These are phyloP conservation scores for Brachyistius frenatus DNA, from an alignment of 2,113 vertebrate genomes.

Conservation along the genomic window DNA sequence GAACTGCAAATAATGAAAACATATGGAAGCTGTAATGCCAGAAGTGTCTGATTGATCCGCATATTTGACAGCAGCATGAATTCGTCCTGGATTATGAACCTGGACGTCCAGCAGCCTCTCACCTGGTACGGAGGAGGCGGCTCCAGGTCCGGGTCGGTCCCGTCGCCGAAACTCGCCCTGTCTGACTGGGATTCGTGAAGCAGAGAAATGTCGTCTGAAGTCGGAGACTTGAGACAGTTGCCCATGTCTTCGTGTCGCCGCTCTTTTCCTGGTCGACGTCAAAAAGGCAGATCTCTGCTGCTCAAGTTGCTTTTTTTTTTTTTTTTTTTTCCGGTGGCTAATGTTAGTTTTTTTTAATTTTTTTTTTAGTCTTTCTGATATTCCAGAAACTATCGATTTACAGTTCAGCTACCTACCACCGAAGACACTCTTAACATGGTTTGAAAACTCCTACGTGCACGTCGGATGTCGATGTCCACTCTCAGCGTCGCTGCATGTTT, in stretches of 20 bases:
- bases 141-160: constrained; percentile 92
- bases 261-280: constrained; percentile 9
- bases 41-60: too few species aligned
- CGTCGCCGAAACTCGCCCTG: constrained; percentile 91
- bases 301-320: constrained; percentile 55
- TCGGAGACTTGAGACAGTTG: constrained; percentile 95
- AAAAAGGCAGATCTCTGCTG: constrained; percentile 25
- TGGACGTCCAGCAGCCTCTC: constrained; percentile 3
- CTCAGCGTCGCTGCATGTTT: constrained; percentile 48
- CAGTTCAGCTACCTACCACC: background rate
- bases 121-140: constrained; percentile 96
- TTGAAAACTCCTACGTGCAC: background rate
- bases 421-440: constrained; percentile 23
- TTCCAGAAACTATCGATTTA: constrained; percentile 3
- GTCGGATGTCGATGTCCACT: background rate
- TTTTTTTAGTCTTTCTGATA: constrained; percentile 8
- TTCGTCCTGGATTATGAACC: too few species aligned
- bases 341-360: constrained; percentile 6
- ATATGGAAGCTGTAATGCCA: too few species aligned
- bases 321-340: too few species aligned
- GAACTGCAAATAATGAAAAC: too few species aligned
- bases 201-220: constrained; percentile 94
- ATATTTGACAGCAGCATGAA: too few species aligned
- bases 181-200: constrained; percentile 95
- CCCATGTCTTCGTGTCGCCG: constrained; percentile 86